Conservation (phyloP, 2,888 invertebrate species). For the Habrosyne pyritoides region DNA sequence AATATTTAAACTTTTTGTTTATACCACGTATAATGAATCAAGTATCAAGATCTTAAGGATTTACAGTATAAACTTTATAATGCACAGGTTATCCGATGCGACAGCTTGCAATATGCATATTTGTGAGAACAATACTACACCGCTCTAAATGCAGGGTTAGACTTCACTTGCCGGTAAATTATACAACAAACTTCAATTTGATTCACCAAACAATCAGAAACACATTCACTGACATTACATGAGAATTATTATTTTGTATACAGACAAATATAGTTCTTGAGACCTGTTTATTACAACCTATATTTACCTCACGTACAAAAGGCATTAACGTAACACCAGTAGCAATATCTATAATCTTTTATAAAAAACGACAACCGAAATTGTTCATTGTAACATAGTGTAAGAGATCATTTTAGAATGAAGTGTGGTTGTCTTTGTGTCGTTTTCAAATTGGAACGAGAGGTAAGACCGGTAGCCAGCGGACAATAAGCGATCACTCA, state of each 20-base stretch:
- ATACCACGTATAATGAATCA: constrained; percentile 11
- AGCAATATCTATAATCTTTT: constrained; percentile 26
- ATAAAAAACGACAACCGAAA: constrained; percentile 21
- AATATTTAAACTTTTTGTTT: background rate
- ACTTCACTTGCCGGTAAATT: constrained; percentile 33
- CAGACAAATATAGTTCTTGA: background rate
- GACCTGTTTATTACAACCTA: background rate
- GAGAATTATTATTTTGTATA: constrained; percentile 15
- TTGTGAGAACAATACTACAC: constrained; percentile 59
- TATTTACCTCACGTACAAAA: constrained; percentile 8
- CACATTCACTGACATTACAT: constrained; percentile 33
- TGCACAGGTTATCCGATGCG: constrained; percentile 50
- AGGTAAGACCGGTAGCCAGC: constrained; percentile 75
- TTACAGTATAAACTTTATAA: constrained; percentile 29
- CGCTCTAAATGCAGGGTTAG: constrained; percentile 47
- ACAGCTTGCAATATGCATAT: constrained; percentile 49
- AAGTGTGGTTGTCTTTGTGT: constrained; percentile 25
- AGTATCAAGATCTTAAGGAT: constrained; percentile 29
- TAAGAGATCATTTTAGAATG: constrained; percentile 37
- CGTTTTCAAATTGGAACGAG: constrained; percentile 30
- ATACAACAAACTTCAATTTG: constrained; percentile 41
- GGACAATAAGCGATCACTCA: constrained; percentile 80
- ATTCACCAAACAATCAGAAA: constrained; percentile 38
- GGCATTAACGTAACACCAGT: constrained; percentile 43
- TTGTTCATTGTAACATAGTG: constrained; percentile 19